Evolutionary conservation across 2,113 vertebrate genomes (phyloP), one percentile per base, ranked within the genome.

Genomic region (Sakesphorus luctuosus): DNA sequence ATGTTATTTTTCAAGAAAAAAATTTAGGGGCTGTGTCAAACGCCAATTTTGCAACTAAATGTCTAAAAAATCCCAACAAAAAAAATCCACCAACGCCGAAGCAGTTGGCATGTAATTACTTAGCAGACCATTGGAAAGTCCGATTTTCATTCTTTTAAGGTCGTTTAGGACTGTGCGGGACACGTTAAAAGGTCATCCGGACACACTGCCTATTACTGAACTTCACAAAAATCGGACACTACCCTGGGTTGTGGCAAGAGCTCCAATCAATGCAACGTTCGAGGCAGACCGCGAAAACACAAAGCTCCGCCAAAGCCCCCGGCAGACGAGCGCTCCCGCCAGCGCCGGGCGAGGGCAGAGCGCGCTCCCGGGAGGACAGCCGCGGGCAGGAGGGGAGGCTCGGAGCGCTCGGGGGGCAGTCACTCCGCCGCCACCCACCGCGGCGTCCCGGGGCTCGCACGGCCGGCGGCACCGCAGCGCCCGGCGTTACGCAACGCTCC

Each of bases 401-500:
- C 16, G 23, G 21, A 59, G 31, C 15, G 23, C 29, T 5, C 11
- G 25, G 58, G 38, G 63, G 8, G 62, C 61, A 19, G 35, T 6
- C 46, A 28, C 63, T 43, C n/a, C 26, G 38, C 5, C 25, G 28
- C 23, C 35, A 12, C 40, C 28, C 23, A 10, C 63, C 21, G 61
- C 49, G 13, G 29, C 55, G 24, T 10, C 69, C 53, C 44, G 53
- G 82, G 68, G 86, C 58, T 76, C 46, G 15, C 13, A 20, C 24
- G 13, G 83, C 49, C 47, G 38, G 6, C 47, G 69, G 92, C 87
- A 13, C 83, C 89, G 86, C 92, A 68, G 67, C 62, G 81, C 67
- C 46, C 43, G 20, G 71, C 82, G 82, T 94, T 96, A 96, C 65
- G 91, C 93, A 96, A 96, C 91, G 33, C 85, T 88, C 65, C 89